Evolutionary conservation across 2,888 invertebrate genomes (phyloP), one percentile per base, ranked within the genome.

Genomic region (Platycnemis pennipes): DNA sequence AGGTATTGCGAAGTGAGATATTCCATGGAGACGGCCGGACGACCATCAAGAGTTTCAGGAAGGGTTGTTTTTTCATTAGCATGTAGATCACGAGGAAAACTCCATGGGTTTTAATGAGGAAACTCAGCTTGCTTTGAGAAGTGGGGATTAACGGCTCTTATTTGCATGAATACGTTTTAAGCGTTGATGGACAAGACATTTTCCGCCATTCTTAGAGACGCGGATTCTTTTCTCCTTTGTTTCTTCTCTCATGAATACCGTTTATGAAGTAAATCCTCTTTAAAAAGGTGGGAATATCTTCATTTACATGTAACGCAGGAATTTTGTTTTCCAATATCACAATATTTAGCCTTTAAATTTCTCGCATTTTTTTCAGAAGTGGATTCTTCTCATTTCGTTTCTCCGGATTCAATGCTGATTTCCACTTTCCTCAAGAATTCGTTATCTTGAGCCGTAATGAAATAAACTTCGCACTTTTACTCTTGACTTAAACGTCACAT

Each of bases 81-180:
- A 77, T 37, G 31, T 77, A 37, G 13, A 77, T 77, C 77, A 37
- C 37, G 77, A 77, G 13, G 31, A 77, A 77, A 16, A 16, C n/a
- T n/a, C 77, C 77, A 77, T 77, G 77, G 31, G 77, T 37, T 77
- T 77, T 77, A 77, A 77, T 77, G 77, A 77, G 77, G 37, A 77
- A 77, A 37, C 16, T 37, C 77, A 37, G 16, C 37, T 37, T 11
- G n/a, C 31, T 77, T 77, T 22, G 26, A 77, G 77, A 11, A 77
- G 77, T 31, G 77, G 16, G 77, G 16, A 77, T 77, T 77, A 37
- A 77, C 1, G 77, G 37, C 77, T 77, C 77, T 37, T 11, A 37
- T 77, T 77, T 77, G 77, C 31, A 77, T 77, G 37, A 77, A 77
- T 77, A 77, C 77, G 77, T 37, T 37, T 31, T 77, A 31, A 37